Conservation (phyloP, 2,888 invertebrate species). For the Stegophylla sp. region DNA sequence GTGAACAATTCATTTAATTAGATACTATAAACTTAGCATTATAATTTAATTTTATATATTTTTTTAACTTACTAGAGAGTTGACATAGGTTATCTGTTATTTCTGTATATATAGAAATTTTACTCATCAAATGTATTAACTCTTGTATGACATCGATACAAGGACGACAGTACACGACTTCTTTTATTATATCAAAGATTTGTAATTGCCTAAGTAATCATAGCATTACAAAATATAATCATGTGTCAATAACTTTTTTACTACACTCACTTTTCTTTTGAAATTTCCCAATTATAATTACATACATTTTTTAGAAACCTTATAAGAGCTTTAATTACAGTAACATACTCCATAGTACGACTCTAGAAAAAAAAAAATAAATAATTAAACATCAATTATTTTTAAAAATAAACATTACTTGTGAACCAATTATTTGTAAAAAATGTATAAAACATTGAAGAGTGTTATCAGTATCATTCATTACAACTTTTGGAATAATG, state of each 20-base stretch:
- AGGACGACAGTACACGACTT: constrained; percentile 49
- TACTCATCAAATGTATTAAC: constrained; percentile 26
- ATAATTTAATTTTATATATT: not conserved
- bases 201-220: constrained; percentile 45
- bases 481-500: constrained; percentile 29
- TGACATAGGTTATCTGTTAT: constrained; percentile 44
- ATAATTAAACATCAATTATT: constrained; percentile 4
- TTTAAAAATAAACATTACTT: constrained; percentile 32
- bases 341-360: constrained; percentile 34
- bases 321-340: constrained; percentile 31
- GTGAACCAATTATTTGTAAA: constrained; percentile 51
- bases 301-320: constrained; percentile 49
- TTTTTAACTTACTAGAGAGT: constrained; percentile 42
- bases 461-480: constrained; percentile 17
- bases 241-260: not conserved
- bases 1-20: too few species aligned
- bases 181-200: constrained; percentile 41
- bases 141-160: constrained; percentile 40
- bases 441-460: constrained; percentile 44
- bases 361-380: constrained; percentile 8
- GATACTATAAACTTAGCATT: too few species aligned
- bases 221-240: not conserved
- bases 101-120: constrained; percentile 29
- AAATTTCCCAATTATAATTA: constrained; percentile 21
- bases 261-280: constrained; percentile 37